phyloP scores from a whole-genome alignment of 2,113 vertebrate species.

The Micromys minutus region DNA sequence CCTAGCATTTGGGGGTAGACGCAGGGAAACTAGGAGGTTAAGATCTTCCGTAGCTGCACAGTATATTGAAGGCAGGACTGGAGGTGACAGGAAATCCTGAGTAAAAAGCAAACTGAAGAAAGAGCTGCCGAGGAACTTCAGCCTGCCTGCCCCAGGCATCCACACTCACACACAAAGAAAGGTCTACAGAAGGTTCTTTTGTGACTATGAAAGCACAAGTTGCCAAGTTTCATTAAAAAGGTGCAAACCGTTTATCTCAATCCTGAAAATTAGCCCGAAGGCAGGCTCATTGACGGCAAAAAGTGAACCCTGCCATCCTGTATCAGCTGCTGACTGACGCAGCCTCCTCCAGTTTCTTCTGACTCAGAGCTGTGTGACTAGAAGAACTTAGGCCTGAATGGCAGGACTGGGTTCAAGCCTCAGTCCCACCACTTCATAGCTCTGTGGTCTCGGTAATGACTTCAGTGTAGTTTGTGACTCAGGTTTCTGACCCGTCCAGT shows the following conservation, averaged over 20 bases:
- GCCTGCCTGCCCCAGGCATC: background rate
- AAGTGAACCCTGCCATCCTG: background rate
- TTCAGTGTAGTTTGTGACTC: background rate
- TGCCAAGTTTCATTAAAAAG: background rate
- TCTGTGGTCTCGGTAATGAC: background rate
- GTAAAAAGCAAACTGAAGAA: background rate
- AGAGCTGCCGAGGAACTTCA: background rate
- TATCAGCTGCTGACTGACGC: background rate
- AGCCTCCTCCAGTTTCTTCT: background rate
- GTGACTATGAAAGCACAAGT: conserved; percentile 5
- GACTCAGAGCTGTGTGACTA: background rate
- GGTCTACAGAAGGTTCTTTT: background rate
- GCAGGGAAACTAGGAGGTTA: background rate
- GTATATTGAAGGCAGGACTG: background rate
- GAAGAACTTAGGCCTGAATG: background rate
- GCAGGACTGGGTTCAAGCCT: background rate
- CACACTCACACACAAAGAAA: background rate
- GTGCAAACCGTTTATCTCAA: background rate
- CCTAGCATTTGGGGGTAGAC: too few relatives aligned
- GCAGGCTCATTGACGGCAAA: background rate
- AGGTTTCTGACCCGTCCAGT: background rate
- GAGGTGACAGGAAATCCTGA: background rate
- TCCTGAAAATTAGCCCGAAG: background rate
- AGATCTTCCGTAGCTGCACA: background rate
- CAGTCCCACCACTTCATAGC: background rate